Evolutionary conservation across 2,888 invertebrate genomes (phyloP).

Genomic region (Drosophila recens): DNA sequence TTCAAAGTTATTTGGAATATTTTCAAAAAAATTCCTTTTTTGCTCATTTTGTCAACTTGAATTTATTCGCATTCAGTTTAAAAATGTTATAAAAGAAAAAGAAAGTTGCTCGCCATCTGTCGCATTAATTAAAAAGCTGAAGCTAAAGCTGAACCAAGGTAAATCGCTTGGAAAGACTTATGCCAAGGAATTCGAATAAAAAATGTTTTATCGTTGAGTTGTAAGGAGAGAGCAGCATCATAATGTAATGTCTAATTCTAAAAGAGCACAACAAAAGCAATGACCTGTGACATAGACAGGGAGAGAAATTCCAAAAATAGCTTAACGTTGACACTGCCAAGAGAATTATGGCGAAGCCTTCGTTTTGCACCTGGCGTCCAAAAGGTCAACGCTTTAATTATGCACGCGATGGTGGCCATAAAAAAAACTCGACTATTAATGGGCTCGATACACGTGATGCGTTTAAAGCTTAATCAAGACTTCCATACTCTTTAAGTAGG

Average conservation of each 20-base stretch:
- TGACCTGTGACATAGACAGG: constrained; percentile 65
- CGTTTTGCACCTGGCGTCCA: constrained; percentile 31
- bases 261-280: constrained; percentile 75
- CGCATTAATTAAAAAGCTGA: constrained; percentile 72
- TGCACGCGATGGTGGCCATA: constrained; percentile 53
- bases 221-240: constrained; percentile 3
- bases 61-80: constrained; percentile 55
- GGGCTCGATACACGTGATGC: constrained; percentile 36
- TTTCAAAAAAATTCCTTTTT: not conserved
- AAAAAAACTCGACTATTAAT: constrained; percentile 56
- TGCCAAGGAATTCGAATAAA: constrained; percentile 52
- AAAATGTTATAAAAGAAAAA: constrained; percentile 60
- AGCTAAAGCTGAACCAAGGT: constrained; percentile 47
- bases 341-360: constrained; percentile 30
- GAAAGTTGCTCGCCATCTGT: constrained; percentile 39
- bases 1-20: not conserved
- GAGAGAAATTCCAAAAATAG: constrained; percentile 38
- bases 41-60: constrained; percentile 4
- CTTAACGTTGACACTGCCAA: constrained; percentile 28
- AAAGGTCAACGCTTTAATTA: constrained; percentile 63
- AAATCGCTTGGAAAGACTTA: constrained; percentile 65
- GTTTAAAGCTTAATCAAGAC: not conserved
- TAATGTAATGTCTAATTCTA: constrained; percentile 1
- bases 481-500: not conserved
- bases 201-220: constrained; percentile 40